Percentiles rank a stretch among this genome's conserved stretches.
These are phyloP conservation scores for Nasonia oneida DNA, from an alignment of 2,888 invertebrate species.

Conservation along the genomic window DNA sequence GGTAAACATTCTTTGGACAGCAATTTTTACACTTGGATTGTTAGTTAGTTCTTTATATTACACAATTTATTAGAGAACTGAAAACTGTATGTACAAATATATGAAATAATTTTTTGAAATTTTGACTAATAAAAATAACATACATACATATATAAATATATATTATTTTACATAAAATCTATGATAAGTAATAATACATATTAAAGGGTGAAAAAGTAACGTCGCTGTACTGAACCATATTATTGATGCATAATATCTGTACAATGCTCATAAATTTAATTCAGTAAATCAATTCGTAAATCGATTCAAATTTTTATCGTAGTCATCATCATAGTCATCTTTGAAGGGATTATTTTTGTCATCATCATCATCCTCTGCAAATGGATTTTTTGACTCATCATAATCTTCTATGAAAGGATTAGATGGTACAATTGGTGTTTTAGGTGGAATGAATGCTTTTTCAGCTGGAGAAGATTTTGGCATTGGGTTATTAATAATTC, in stretches of 20 bases:
- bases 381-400: constrained; percentile 85
- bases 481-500: constrained; percentile 72
- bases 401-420: constrained; percentile 80
- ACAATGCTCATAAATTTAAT: background rate
- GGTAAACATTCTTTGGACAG: constrained; percentile 42
- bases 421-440: constrained; percentile 72
- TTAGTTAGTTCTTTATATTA: constrained; percentile 55
- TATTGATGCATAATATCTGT: background rate
- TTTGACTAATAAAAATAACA: constrained; percentile 21
- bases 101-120: constrained; percentile 23
- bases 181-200: constrained; percentile 20
- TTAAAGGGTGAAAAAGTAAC: constrained; percentile 30
- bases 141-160: constrained; percentile 4
- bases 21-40: constrained; percentile 13
- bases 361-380: constrained; percentile 82
- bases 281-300: constrained; percentile 28
- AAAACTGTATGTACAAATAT: constrained; percentile 45
- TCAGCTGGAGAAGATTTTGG: constrained; percentile 75
- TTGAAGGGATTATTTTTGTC: constrained; percentile 82
- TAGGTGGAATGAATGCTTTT: constrained; percentile 73
- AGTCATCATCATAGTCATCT: constrained; percentile 84
- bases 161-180: constrained; percentile 12
- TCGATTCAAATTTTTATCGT: constrained; percentile 81
- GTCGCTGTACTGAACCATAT: background rate
- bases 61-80: constrained; percentile 35